Evolutionary conservation across 2,113 vertebrate species (phyloP), one percentile per base, ranked within the genome.

Genomic region (Lophius piscatorius): DNA sequence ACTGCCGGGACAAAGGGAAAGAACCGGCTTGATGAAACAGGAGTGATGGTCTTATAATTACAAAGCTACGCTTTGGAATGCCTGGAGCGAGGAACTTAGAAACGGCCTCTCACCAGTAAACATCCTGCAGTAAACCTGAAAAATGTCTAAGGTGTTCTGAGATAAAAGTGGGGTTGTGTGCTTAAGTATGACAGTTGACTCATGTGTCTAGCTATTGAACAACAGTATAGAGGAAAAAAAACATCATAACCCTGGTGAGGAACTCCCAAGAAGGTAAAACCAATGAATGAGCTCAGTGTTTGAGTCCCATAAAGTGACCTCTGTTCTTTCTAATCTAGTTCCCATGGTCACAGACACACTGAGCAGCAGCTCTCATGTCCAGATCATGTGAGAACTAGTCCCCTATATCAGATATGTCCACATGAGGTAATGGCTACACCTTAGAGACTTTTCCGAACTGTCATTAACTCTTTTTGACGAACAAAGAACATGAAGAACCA

Each of bases 281-380:
- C 46, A 13, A 8, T 71, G 63, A 84, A 84, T 68, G 57, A 78
- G 62, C 55, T 61, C 56, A 11, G 63, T 82, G 78, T 85, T 81
- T 64, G 46, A 70, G 59, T 17, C 9, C n/a, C 74, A 89, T 75
- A 90, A 76, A 79, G 85, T 78, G 58, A 77, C 74, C 78, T 79
- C 82, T 87, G 85, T 86, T 83, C 82, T 74, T 67, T 71, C 45
- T 82, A 81, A 90, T 87, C 84, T 81, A 28, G 63, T 76, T 80
- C 70, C 62, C 83, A 77, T 86, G 75, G 59, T 24, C 41, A 47
- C 57, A 75, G 54, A 77, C 47, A 18, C 68, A 76, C 42, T 1
- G 35, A 66, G 70, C 58, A 59, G 69, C 71, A 67, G 26, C 55
- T 63, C 52, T 31, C 40, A 70, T 42, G 74, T 71, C 78, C 51